Conservation (phyloP, 2,113 vertebrate genomes). For the Phrynocephalus versicolor region DNA sequence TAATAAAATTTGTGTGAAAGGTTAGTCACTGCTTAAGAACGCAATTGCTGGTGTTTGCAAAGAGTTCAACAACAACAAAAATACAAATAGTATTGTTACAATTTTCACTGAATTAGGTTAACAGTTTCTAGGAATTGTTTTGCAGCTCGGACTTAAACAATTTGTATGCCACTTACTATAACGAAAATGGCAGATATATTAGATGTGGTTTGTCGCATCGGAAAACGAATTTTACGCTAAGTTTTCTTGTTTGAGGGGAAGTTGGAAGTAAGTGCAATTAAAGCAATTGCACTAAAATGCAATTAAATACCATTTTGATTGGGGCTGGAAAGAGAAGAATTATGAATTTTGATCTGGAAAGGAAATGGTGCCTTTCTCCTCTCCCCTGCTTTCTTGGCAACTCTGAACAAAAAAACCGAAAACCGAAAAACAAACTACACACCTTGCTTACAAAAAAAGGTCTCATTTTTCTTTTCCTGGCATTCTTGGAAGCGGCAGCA, state of each 20-base stretch:
- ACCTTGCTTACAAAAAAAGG: neutral
- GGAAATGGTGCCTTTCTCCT: neutral
- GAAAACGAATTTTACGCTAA: neutral
- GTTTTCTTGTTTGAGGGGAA: neutral
- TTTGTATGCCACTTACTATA: neutral
- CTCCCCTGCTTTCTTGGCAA: neutral
- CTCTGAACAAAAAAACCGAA: neutral
- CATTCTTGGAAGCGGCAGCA: neutral
- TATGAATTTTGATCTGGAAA: accelerated
- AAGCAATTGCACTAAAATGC: too few relatives aligned
- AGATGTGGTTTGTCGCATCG: neutral
- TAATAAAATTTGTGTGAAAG: too few relatives aligned
- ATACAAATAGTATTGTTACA: too few relatives aligned
- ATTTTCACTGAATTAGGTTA: too few relatives aligned
- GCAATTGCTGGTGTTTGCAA: too few relatives aligned
- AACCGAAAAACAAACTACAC: too few relatives aligned
- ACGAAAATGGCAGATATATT: neutral
- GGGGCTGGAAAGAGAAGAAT: too few relatives aligned
- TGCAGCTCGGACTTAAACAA: neutral
- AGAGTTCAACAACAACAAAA: too few relatives aligned
- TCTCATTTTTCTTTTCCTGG: neutral
- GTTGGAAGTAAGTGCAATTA: neutral
- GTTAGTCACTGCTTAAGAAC: too few relatives aligned
- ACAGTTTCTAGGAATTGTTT: neutral
- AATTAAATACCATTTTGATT: neutral